Base-by-base conservation (phyloP, 2,113 vertebrate genomes). In the Antechinus stuartii region DNA sequence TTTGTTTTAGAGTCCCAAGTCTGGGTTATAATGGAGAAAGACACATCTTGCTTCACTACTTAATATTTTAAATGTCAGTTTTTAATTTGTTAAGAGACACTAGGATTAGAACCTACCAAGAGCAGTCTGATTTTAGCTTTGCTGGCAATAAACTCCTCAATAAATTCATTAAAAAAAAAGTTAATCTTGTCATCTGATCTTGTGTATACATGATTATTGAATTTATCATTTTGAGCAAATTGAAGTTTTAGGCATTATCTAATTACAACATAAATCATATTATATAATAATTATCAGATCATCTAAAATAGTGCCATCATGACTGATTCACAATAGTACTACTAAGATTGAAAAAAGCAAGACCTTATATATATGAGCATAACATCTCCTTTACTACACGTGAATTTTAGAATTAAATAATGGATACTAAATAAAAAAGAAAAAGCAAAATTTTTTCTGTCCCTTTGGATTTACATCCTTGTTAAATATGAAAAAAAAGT, bases 21-120 rank as follows among this genome's bases (percentile, higher is more conserved):
- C 42, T 22, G 56, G 42, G 11, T 91, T 52, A 49, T 14, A 90
- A 2, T 19, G 92, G 90, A 46, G 90, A 57, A 92, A 14, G 35
- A 89, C 90, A 96, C 19, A 84, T 19, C 68, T 52, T 93, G 3
- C 57, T 91, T 89, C 95, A 92, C 91, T 11, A 3, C 92, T 91
- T 94, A 68, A 47, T 1, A 42, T 90, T 9, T 89, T 90, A n/a
- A 68, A 14, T 76, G 95, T 93, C 52, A 9, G 16, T 94, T 52
- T 95, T 50, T 56, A 42, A 46, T 47, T 94, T 76, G 4, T 55
- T 91, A 94, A 53, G 30, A 61, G 2, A 27, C 90, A 52, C 14
- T 2, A 23, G 16, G 0, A 94, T 53, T 92, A 7, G 42, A 0
- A 61, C 55, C 19, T 26, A 61, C 6, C 27, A 23, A 90, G 23